Evolutionary conservation across 2,113 vertebrate species (phyloP), one percentile per base, ranked within the genome.

Genomic region (Corythoichthys intestinalis): DNA sequence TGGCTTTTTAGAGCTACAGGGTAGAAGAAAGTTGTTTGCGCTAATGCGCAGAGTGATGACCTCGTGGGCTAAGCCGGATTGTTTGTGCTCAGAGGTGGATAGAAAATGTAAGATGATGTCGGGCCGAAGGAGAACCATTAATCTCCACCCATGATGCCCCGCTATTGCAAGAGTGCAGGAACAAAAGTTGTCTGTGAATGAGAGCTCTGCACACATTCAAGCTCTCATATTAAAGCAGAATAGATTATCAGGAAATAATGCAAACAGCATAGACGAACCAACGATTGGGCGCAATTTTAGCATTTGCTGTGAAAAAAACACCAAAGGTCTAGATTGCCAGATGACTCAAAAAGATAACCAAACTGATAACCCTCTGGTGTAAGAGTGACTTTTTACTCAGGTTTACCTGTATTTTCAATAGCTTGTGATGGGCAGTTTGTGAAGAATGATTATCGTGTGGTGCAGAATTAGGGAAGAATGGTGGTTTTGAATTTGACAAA

Each of bases 121-220:
- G 46, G 54, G 74, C 54, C 39, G 79, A 44, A 53, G 58, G 67
- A 60, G 82, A 75, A 70, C 49, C 68, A 86, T 89, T 83, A 80
- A 86, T 85, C 85, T 86, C 41, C 80, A 72, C 73, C 58, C 34
- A 56, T 88, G 85, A 88, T 83, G 82, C 71, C 54, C 64, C 52
- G 53, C 79, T 82, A 81, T 85, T 87, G 83, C 54, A 69, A 76
- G 78, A 75, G 75, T 78, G 62, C 79, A 79, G 20, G 0, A 64
- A 20, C 4, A 12, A 46, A 17, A 62, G 39, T 10, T 39, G 37
- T 35, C 13, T 17, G 37, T 14, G 58, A 34, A 15, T 15, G 13
- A 50, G 13, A 47, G 48, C 4, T 13, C 13, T 14, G 14, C 48
- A 15, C 2, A 4, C 13, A 50, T 17, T 13, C 47, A 50, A 15